These are phyloP conservation scores for Streptopelia turtur DNA, from an alignment of 2,797 vertebrate genomes.

Conservation along the genomic window DNA sequence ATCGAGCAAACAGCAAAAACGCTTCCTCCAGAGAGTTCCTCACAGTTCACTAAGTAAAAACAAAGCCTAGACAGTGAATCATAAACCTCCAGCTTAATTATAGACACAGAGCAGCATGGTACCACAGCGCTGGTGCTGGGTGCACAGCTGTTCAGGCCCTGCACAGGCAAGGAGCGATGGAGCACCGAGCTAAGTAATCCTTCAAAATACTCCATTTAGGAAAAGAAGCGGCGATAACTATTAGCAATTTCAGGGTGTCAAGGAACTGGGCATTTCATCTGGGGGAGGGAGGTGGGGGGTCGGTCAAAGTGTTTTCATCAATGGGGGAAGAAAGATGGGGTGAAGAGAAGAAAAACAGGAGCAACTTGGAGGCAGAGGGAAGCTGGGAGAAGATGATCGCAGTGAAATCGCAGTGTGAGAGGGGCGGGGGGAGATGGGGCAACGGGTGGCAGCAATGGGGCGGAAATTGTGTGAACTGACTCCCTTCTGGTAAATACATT, in stretches of 20 bases:
- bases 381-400: background rate
- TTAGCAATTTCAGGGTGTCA: constrained; percentile 32
- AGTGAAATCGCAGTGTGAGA: too few species aligned
- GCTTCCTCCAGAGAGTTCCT: constrained; percentile 40
- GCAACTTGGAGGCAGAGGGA: background rate
- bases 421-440: too few species aligned
- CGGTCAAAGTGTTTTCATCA: constrained; percentile 17
- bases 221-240: constrained; percentile 4
- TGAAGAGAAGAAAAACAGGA: background rate
- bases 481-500: too few species aligned
- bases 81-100: constrained; percentile 52
- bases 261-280: constrained; percentile 1
- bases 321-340: constrained; percentile 8
- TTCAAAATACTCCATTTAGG: constrained; percentile 26
- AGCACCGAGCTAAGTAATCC: constrained; percentile 42
- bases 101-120: background rate
- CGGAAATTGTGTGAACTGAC: too few species aligned
- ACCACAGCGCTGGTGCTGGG: background rate
- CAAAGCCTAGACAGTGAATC: constrained; percentile 51
- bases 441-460: too few species aligned
- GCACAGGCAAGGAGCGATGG: background rate
- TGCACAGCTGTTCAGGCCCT: background rate
- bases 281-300: background rate
- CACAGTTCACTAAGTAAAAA: constrained; percentile 42
- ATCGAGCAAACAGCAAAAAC: constrained; percentile 20